Evolutionary conservation across 2,888 invertebrate species (phyloP).

Genomic region (Molanna angustata): DNA sequence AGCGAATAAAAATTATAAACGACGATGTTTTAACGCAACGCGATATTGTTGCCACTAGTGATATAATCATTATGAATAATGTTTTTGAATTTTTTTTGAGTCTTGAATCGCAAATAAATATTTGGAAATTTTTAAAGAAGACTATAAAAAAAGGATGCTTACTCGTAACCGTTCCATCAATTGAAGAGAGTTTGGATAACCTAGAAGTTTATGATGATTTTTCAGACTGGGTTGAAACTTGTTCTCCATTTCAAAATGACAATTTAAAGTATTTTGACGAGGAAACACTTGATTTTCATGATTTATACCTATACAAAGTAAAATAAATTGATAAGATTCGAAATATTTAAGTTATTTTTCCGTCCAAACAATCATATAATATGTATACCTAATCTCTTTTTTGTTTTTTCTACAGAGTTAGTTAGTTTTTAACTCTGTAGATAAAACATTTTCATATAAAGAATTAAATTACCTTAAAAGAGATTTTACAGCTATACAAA

Average conservation of each 20-base stretch:
- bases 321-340: too few relatives aligned
- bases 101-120: conserved; percentile 54
- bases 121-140: conserved; percentile 60
- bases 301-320: conserved; percentile 47
- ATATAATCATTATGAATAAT: conserved; percentile 63
- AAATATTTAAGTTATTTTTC: too few relatives aligned
- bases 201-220: conserved; percentile 51
- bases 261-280: conserved; percentile 49
- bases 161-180: conserved; percentile 58
- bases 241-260: conserved; percentile 46
- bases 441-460: too few relatives aligned
- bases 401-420: too few relatives aligned
- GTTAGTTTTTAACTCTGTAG: too few relatives aligned
- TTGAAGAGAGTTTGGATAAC: conserved; percentile 52
- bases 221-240: conserved; percentile 49
- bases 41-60: conserved; percentile 54
- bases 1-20: conserved; percentile 55
- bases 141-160: conserved; percentile 55
- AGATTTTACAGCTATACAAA: too few relatives aligned
- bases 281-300: conserved; percentile 41
- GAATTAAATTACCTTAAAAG: too few relatives aligned
- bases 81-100: conserved; percentile 68
- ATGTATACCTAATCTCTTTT: too few relatives aligned
- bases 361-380: too few relatives aligned
- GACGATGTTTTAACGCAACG: conserved; percentile 57